Conservation (phyloP, 2,888 invertebrate genomes). For the Stomorhina lunata region DNA sequence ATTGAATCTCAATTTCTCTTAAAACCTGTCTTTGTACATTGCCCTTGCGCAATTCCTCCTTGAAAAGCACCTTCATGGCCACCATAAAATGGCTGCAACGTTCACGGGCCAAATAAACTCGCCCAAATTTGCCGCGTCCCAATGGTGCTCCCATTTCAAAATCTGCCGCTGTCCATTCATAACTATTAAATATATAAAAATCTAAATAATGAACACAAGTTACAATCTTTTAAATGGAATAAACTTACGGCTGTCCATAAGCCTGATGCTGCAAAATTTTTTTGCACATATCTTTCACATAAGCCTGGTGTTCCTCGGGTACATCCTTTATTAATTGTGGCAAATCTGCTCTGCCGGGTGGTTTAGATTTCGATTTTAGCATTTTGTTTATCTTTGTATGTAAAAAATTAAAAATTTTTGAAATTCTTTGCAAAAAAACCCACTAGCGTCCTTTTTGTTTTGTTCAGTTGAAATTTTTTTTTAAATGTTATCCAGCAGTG, state of each 20-base stretch:
- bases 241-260: conserved; percentile 82
- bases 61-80: conserved; percentile 90
- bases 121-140: conserved; percentile 96
- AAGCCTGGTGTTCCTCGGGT: conserved; percentile 75
- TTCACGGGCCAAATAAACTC: conserved; percentile 93
- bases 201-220: background rate
- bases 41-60: conserved; percentile 89
- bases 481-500: too few species aligned
- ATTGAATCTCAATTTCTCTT: conserved; percentile 96
- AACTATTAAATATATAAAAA: conserved; percentile 78
- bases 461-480: too few species aligned
- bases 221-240: too few species aligned
- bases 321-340: conserved; percentile 73
- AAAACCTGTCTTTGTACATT: conserved; percentile 90
- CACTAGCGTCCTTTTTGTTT: conserved; percentile 35
- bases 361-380: conserved; percentile 57
- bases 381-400: background rate
- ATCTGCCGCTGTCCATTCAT: conserved; percentile 87
- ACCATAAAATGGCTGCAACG: conserved; percentile 87
- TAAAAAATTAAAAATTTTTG: background rate
- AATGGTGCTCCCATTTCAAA: conserved; percentile 93
- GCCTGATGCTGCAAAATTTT: conserved; percentile 83
- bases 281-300: conserved; percentile 75
- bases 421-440: background rate
- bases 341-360: conserved; percentile 73